phyloP scores from a whole-genome alignment of 2,113 vertebrate species.

The Pterocles burchelli region DNA sequence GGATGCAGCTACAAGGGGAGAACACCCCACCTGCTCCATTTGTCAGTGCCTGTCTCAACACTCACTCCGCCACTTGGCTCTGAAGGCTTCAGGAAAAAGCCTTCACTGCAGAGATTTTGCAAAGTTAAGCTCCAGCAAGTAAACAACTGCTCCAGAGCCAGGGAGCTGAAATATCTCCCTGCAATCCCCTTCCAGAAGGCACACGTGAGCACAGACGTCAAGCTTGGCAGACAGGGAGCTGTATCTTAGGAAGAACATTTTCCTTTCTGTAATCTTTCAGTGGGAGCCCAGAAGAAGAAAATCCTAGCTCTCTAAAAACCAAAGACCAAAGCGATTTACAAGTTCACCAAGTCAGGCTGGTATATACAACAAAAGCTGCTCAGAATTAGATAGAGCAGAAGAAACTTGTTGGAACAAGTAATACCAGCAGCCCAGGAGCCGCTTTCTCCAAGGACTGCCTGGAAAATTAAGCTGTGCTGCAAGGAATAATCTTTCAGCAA shows the following conservation, averaged over 20 bases:
- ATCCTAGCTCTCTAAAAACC: background rate
- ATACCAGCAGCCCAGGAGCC: background rate
- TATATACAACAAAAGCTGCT: background rate
- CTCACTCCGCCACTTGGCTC: background rate
- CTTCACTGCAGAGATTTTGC: background rate
- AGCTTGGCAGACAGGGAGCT: background rate
- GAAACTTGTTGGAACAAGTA: conserved; percentile 12
- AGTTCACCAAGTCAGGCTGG: background rate
- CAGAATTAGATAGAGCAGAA: background rate
- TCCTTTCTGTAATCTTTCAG: background rate
- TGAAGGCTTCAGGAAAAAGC: background rate
- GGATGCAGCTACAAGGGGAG: background rate
- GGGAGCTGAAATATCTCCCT: background rate
- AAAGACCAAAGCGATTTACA: background rate
- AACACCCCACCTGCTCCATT: background rate
- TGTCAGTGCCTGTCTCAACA: conserved; percentile 11
- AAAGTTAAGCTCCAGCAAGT: background rate
- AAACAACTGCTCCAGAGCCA: conserved; percentile 36
- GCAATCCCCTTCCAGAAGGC: background rate
- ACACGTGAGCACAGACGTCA: background rate
- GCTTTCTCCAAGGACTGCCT: background rate
- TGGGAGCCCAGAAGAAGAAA: background rate
- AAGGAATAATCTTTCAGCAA: background rate
- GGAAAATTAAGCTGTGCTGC: background rate
- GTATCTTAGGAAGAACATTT: background rate